A percentile compares a stretch with the other conserved stretches of the same genome.
Conservation (phyloP, 2,797 vertebrate genomes). For the Oceanodroma leucorhoa region DNA sequence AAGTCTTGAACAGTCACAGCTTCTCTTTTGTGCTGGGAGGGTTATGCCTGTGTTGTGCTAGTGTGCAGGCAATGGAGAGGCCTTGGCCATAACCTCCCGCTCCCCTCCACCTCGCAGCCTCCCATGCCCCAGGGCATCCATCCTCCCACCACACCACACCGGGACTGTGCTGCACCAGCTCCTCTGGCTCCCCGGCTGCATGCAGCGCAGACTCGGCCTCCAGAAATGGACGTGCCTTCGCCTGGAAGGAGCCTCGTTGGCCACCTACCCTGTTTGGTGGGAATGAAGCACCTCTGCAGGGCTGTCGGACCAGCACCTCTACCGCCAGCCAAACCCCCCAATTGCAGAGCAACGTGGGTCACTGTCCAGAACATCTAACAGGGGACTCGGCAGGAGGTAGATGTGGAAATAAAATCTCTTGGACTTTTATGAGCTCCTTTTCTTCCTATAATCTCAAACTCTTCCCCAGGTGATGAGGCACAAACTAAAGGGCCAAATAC, state of each 20-base stretch:
- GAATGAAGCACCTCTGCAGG: neutral
- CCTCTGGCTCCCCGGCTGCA: accelerated
- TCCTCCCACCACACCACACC: accelerated
- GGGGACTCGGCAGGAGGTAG: neutral
- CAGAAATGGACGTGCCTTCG: neutral
- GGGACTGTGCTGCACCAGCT: neutral
- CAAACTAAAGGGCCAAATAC: neutral
- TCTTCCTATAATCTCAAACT: neutral
- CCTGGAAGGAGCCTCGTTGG: neutral
- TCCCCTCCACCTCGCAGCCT: neutral
- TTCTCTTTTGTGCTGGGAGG: neutral
- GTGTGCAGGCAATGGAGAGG: accelerated
- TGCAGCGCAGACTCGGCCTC: neutral
- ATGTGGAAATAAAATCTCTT: neutral
- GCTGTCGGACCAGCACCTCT: neutral
- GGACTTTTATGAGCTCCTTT: neutral
- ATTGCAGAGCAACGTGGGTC: neutral
- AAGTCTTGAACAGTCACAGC: neutral
- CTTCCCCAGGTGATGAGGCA: neutral
- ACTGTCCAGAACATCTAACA: neutral
- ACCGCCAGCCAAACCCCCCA: neutral
- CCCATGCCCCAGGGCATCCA: neutral
- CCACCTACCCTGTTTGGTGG: neutral
- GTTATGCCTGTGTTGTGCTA: neutral
- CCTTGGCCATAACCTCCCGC: neutral